These are phyloP conservation scores for Eupithecia tripunctaria DNA, from an alignment of 2,888 invertebrate genomes.

Conservation along the genomic window DNA sequence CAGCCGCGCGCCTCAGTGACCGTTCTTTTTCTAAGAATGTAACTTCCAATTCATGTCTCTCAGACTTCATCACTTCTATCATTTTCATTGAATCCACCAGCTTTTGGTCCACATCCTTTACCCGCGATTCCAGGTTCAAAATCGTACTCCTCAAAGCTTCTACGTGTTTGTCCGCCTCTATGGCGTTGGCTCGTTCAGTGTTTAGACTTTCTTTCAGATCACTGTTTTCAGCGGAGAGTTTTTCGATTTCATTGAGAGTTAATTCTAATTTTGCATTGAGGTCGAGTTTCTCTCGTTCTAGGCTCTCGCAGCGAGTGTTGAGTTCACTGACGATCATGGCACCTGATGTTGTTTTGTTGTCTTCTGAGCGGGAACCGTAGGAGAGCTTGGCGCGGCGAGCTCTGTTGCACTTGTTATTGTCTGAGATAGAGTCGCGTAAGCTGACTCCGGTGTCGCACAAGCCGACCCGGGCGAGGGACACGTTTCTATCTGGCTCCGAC, in stretches of 20 bases:
- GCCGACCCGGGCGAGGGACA: conserved; percentile 92
- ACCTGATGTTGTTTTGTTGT: conserved; percentile 78
- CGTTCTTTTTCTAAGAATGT: conserved; percentile 81
- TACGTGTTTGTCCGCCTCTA: conserved; percentile 60
- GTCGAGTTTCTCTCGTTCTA: conserved; percentile 71
- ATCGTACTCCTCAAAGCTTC: conserved; percentile 60
- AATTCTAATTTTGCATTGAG: conserved; percentile 74
- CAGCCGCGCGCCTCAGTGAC: conserved; percentile 86
- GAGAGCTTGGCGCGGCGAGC: conserved; percentile 75
- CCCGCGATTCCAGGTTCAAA: conserved; percentile 56
- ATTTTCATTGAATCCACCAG: conserved; percentile 59
- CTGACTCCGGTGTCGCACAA: conserved; percentile 68
- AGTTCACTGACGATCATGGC: conserved; percentile 79
- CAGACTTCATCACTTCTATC: conserved; percentile 65
- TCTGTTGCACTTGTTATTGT: conserved; percentile 63
- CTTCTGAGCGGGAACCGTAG: conserved; percentile 74
- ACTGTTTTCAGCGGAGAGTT: conserved; percentile 62
- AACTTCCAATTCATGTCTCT: conserved; percentile 72
- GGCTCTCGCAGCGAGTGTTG: conserved; percentile 60
- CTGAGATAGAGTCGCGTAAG: conserved; percentile 61
- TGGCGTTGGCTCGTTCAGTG: conserved; percentile 55
- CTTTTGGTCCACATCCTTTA: conserved; percentile 68
- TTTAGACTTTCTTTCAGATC: conserved; percentile 59
- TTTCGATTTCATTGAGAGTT: conserved; percentile 65
- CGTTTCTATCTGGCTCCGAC: conserved; percentile 93